Evolutionary conservation across 2,113 vertebrate genomes (phyloP).

Genomic region (Euleptes europaea): DNA sequence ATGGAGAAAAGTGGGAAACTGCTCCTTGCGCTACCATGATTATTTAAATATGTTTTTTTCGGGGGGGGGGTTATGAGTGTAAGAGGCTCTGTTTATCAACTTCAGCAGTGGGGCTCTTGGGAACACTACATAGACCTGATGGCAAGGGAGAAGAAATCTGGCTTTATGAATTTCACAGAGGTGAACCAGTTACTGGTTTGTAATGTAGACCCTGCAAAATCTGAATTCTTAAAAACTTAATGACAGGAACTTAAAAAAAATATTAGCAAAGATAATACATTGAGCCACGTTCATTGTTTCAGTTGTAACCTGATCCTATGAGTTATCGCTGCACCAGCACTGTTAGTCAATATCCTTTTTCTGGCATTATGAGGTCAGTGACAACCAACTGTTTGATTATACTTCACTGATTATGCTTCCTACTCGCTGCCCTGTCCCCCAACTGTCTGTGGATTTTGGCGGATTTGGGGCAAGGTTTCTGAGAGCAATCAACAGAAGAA

Average conservation of each 20-base stretch:
- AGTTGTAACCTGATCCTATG: not conserved
- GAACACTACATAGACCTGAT: not conserved
- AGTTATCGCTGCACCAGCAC: not conserved
- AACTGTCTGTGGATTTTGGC: not conserved
- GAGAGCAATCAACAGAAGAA: not conserved
- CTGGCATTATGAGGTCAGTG: not conserved
- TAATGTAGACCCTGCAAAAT: not conserved
- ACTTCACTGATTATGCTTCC: not conserved
- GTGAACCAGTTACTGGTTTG: not conserved
- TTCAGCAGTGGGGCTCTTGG: not conserved
- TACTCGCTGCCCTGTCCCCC: not conserved
- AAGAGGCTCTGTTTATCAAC: not conserved
- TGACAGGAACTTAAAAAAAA: not conserved
- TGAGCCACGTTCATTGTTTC: not conserved
- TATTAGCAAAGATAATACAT: not conserved
- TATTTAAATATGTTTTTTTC: not conserved
- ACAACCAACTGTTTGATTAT: not conserved
- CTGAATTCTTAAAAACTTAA: not conserved
- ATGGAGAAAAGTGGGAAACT: not conserved
- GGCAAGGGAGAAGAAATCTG: not conserved
- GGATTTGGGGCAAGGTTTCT: not conserved
- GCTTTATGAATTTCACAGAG: not conserved
- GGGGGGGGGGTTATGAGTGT: not conserved
- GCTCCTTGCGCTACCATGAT: not conserved
- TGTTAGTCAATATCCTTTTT: not conserved